Percentiles rank a stretch among this genome's conserved stretches.
phyloP scores from a whole-genome alignment of 2,888 invertebrate genomes.

The Norana najaformis region DNA sequence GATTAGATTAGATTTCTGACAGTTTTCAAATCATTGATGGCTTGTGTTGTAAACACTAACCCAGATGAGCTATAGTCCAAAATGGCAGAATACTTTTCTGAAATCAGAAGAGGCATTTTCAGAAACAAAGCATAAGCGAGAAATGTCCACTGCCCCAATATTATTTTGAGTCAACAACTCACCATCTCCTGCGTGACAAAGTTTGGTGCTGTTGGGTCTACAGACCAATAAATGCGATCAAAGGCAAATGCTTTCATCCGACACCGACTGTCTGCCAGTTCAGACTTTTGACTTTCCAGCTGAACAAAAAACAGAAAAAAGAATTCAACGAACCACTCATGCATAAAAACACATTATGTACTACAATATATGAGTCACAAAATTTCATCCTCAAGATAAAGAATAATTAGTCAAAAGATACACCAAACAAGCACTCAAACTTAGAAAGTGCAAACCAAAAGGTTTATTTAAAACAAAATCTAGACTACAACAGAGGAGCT shows the following conservation, averaged over 20 bases:
- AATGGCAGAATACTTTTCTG: neutral
- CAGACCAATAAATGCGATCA: conserved; percentile 21
- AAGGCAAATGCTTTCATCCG: neutral
- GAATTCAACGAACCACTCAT: neutral
- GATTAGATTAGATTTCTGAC: too few species aligned
- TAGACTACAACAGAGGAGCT: neutral
- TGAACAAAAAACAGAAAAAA: neutral
- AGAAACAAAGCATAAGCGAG: neutral
- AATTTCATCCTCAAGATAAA: neutral
- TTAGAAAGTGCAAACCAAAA: neutral
- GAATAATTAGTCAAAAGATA: neutral
- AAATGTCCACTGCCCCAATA: neutral
- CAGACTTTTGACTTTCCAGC: conserved; percentile 10
- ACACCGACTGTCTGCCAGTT: conserved; percentile 22
- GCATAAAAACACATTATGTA: neutral
- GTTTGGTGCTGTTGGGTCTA: neutral
- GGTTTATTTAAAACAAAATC: neutral
- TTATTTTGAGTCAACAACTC: neutral
- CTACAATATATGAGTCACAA: neutral
- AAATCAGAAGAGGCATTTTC: neutral
- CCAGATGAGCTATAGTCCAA: neutral
- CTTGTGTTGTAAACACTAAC: neutral
- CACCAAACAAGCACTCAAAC: neutral
- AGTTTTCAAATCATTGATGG: neutral
- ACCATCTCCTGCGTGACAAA: conserved; percentile 20